phyloP scores from a whole-genome alignment of 2,797 vertebrate species.

The Peromyscus attwateri region DNA sequence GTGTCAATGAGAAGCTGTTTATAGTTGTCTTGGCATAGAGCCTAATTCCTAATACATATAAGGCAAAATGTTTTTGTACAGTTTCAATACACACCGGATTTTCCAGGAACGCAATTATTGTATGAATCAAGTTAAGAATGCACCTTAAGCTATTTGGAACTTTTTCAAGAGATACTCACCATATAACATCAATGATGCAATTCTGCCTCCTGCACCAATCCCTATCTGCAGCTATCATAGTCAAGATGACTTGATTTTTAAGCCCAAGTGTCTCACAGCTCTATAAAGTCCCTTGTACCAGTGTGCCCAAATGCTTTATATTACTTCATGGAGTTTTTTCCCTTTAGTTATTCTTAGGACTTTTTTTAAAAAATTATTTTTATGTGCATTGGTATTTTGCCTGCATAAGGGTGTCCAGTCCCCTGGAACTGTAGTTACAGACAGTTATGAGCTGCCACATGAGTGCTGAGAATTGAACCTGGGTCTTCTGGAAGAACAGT shows the following conservation, averaged over 20 bases:
- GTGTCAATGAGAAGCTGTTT: neutral
- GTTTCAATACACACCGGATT: conserved; percentile 31
- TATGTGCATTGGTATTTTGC: too few species aligned
- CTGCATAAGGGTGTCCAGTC: too few species aligned
- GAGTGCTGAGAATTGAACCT: too few species aligned
- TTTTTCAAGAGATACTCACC: conserved; percentile 23
- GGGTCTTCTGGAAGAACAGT: too few species aligned
- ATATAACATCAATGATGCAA: neutral
- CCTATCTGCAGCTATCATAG: neutral
- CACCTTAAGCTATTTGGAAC: neutral
- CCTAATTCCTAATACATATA: neutral
- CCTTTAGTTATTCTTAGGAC: neutral
- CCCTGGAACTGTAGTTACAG: too few species aligned
- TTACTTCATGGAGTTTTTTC: conserved; percentile 15
- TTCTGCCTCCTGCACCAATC: neutral
- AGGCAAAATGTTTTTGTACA: conserved; percentile 4
- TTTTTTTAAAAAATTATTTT: neutral
- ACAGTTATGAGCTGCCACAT: too few species aligned
- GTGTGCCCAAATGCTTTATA: neutral
- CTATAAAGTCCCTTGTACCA: neutral
- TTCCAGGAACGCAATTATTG: conserved; percentile 41
- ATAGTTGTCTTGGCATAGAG: neutral
- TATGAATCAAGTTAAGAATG: conserved; percentile 16
- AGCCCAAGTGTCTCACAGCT: neutral
- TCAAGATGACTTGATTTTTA: conserved; percentile 1